phyloP scores from a whole-genome alignment of 2,888 invertebrate genomes.

The Lampropteryx suffumata region DNA sequence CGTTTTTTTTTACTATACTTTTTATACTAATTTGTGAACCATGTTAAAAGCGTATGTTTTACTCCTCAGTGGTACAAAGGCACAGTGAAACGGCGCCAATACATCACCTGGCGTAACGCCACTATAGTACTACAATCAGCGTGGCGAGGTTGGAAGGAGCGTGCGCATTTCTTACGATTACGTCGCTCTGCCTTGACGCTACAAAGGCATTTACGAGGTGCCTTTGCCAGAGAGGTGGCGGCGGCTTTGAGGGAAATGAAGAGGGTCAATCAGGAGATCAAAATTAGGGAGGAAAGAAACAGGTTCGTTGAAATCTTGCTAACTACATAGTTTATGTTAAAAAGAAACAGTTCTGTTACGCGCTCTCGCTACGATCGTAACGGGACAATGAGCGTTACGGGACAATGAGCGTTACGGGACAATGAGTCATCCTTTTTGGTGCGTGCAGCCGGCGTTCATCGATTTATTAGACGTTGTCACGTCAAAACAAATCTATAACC shows the following conservation, averaged over 20 bases:
- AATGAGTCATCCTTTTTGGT: no score
- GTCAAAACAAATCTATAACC: no score
- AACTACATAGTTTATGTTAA: no score
- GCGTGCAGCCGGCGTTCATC: no score
- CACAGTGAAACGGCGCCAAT: slow-evolving; percentile 85
- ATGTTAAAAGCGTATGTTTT: no score
- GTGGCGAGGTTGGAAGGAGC: slow-evolving; percentile 92
- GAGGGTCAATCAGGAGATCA: slow-evolving; percentile 93
- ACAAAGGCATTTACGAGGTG: slow-evolving; percentile 93
- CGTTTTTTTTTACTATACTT: no score
- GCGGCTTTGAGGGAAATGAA: slow-evolving; percentile 93
- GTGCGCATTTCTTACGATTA: slow-evolving; percentile 90
- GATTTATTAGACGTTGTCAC: no score
- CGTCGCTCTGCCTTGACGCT: slow-evolving; percentile 93
- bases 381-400: no score
- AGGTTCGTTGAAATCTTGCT: slow-evolving; percentile 48
- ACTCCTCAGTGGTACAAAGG: slow-evolving; percentile 84
- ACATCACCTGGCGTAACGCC: slow-evolving; percentile 85
- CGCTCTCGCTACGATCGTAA: no score
- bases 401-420: no score
- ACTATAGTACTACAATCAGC: slow-evolving; percentile 91
- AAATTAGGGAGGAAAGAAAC: slow-evolving; percentile 86
- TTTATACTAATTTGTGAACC: no score
- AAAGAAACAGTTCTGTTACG: no score
- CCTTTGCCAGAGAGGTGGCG: slow-evolving; percentile 95